A percentile compares a stretch with the other conserved stretches of the same genome.
Conservation (phyloP, 1,140 invertebrate species). For the Drosophila mauritiana region DNA sequence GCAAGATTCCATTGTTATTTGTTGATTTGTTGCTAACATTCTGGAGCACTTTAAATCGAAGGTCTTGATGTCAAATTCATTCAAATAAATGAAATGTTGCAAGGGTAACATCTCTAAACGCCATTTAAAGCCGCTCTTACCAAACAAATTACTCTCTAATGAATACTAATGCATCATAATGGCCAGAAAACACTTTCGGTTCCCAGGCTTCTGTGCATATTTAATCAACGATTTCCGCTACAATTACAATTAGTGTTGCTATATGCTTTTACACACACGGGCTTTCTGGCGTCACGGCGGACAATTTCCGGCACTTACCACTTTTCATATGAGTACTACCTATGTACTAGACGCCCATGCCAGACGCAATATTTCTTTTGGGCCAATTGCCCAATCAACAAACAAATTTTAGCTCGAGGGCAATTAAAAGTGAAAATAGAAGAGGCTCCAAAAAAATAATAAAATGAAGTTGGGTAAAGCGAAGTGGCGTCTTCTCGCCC, state of each 20-base stretch:
- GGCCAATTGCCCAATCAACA: constrained; percentile 53
- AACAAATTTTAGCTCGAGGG: constrained; percentile 45
- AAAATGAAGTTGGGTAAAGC: constrained; percentile 24
- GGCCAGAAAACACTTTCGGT: not conserved
- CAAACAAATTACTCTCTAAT: not conserved
- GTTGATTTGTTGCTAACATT: not conserved
- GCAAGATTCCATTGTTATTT: not conserved
- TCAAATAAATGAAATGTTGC: not conserved
- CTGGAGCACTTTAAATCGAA: not conserved
- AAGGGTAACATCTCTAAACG: not conserved
- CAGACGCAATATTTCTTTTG: constrained; percentile 17
- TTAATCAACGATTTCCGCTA: constrained; percentile 57
- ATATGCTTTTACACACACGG: not conserved
- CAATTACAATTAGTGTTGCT: constrained; percentile 52
- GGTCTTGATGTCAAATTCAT: too few species aligned
- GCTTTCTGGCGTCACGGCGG: constrained; percentile 1
- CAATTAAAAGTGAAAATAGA: constrained; percentile 72
- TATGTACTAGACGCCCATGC: not conserved
- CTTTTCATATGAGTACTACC: constrained; percentile 3
- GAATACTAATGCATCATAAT: constrained; percentile 7
- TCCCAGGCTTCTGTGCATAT: constrained; percentile 36
- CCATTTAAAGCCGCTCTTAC: not conserved
- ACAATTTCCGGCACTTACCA: constrained; percentile 56
- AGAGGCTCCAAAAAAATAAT: constrained; percentile 12
- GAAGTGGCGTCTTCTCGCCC: constrained; percentile 28